A percentile compares a stretch with the other conserved stretches of the same genome.
Evolutionary conservation across 2,113 vertebrate species (phyloP).

Genomic region (Festucalex cinctus): DNA sequence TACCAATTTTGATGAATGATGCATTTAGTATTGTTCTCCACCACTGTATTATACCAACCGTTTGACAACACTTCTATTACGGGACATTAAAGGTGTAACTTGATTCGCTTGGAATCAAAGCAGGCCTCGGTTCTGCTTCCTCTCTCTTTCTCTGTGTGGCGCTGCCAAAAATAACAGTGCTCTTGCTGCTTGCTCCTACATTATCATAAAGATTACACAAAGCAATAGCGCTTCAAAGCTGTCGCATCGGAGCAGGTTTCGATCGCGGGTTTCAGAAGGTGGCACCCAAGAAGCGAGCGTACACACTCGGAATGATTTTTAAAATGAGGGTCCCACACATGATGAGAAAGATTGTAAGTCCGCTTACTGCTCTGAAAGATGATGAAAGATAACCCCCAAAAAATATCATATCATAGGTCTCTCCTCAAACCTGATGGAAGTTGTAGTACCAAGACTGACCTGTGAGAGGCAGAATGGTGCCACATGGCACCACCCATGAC

Average conservation of each 20-base stretch:
- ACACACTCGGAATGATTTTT: not conserved
- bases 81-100: slow-evolving; percentile 5
- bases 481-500: not conserved
- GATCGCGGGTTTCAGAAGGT: slow-evolving; percentile 40
- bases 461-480: not conserved
- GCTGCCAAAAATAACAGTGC: slow-evolving; percentile 12
- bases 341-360: not conserved
- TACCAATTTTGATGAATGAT: not conserved
- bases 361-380: not conserved
- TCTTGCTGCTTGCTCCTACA: slow-evolving; percentile 10
- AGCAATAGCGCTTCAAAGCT: slow-evolving; percentile 33
- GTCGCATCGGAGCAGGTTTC: slow-evolving; percentile 21
- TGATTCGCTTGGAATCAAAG: not conserved
- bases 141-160: slow-evolving; percentile 6
- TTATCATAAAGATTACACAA: slow-evolving; percentile 19
- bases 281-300: slow-evolving; percentile 44
- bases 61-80: not conserved
- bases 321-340: not conserved
- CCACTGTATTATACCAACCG: not conserved
- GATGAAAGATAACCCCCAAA: not conserved
- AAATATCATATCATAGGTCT: not conserved
- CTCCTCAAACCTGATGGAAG: not conserved
- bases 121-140: slow-evolving; percentile 1
- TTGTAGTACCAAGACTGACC: not conserved
- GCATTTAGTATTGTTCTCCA: not conserved